phyloP scores from a whole-genome alignment of 2,113 vertebrate genomes.

The Empidonax alnorum region DNA sequence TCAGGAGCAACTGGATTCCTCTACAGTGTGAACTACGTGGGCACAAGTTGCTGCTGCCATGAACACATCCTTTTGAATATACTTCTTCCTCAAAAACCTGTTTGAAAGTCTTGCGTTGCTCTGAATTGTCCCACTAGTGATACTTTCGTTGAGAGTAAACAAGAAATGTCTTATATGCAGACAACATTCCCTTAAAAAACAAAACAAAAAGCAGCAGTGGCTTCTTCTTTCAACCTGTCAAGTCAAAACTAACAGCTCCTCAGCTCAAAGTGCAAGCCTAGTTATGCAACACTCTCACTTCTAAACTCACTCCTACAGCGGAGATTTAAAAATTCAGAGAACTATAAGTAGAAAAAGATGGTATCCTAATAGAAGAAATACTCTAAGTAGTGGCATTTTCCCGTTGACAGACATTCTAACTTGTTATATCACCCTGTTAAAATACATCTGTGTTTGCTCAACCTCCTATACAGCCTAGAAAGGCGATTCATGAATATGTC shows the following conservation, averaged over 20 bases:
- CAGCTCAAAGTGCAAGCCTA: conserved; percentile 9
- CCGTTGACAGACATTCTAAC: background rate
- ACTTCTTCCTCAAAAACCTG: background rate
- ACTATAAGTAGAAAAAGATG: background rate
- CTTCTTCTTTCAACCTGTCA: conserved; percentile 19
- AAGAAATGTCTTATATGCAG: background rate
- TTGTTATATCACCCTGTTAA: background rate
- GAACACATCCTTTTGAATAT: background rate
- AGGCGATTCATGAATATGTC: background rate
- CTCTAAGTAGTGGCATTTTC: background rate
- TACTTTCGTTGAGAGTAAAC: background rate
- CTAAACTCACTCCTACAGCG: conserved; percentile 10
- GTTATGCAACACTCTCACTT: conserved; percentile 37
- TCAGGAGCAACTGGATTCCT: background rate
- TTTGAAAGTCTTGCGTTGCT: background rate
- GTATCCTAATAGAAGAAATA: background rate
- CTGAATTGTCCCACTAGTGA: background rate
- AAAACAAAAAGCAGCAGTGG: background rate
- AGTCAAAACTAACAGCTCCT: background rate
- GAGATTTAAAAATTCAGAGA: background rate
- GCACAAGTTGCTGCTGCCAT: background rate
- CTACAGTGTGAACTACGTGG: background rate
- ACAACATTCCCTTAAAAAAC: background rate
- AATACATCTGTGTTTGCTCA: background rate
- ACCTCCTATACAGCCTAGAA: background rate